Evolutionary conservation across 1,140 invertebrate species (phyloP), one percentile per base, ranked within the genome.

Genomic region (Battus philenor): DNA sequence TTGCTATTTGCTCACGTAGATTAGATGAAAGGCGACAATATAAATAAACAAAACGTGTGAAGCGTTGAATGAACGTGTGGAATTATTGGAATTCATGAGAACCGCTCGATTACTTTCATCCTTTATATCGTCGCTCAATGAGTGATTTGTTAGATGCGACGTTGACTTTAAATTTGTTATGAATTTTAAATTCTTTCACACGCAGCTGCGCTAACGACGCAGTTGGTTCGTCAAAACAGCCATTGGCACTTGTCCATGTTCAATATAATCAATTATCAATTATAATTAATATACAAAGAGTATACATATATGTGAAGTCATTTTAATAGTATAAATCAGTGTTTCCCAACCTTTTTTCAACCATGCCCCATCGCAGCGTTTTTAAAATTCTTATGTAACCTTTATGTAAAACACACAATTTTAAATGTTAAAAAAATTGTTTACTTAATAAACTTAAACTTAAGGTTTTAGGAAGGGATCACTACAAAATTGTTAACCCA

Each of bases 1-100:
- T 79, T 69, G 69, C 74, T 74, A 82, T 78, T 78, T 71, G 65
- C 67, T 74, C 76, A 80, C 69, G 76, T 75, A 73, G 64, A 63
- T 20, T 68, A 74, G 76, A 83, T 79, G 73, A 79, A 81, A 79
- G 75, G 70, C 66, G 59, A 54, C 62, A 76, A 74, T 71, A 80
- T 77, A 81, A 83, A 83, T 81, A 83, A 83, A 83, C 73, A 83
- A 71, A 76, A 68, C 58, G 66, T 76, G 67, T 68, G 70, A 71
- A 65, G 60, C 64, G 70, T 64, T 65, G 66, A 79, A 72, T 71
- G 68, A 62, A 61, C 60, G 56, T 54, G 27, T 61, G 49, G 60
- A 71, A 62, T 76, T 62, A 73, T 63, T 62, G 60, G 63, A 66
- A 67, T 79, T 77, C 66, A 63, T 67, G 60, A 67, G 70, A 78